These are phyloP conservation scores for Mastomys coucha DNA, from an alignment of 2,113 vertebrate species.

Conservation along the genomic window DNA sequence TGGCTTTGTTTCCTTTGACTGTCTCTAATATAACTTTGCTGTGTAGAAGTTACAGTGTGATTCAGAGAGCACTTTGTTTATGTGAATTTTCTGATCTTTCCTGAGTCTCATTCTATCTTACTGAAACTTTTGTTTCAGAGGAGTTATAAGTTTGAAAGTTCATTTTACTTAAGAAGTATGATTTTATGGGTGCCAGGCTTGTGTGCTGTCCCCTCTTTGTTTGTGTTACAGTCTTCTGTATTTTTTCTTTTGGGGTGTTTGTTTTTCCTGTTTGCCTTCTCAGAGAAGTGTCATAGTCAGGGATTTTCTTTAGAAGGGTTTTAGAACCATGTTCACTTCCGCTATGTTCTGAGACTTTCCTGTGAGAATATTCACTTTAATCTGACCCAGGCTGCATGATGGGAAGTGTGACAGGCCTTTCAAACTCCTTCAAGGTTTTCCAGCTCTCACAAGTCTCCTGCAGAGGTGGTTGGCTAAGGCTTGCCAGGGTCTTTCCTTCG, in stretches of 20 bases:
- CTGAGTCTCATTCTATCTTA: not conserved
- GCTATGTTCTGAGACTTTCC: not conserved
- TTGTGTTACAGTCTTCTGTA: not conserved
- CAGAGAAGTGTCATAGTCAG: not conserved
- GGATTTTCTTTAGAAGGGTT: not conserved
- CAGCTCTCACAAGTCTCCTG: not conserved
- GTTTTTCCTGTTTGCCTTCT: not conserved
- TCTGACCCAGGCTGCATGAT: not conserved
- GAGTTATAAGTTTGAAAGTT: slow-evolving; percentile 11
- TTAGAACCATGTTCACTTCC: not conserved
- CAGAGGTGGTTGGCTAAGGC: not conserved
- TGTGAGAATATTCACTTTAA: not conserved
- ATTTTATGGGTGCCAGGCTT: not conserved
- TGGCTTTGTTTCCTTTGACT: not conserved
- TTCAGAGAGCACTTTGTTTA: not conserved
- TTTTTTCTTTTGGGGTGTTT: not conserved
- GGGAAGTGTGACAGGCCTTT: not conserved
- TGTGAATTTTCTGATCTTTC: slow-evolving; percentile 26
- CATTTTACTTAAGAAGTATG: not conserved
- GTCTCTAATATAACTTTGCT: not conserved
- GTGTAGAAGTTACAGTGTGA: not conserved
- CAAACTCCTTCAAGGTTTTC: not conserved
- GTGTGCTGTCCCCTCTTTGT: not conserved
- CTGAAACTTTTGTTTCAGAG: slow-evolving; percentile 32
- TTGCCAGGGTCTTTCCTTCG: not conserved